Base-by-base conservation (phyloP, 2,888 invertebrate genomes). In the Scaptodrosophila latifasciaeformis region DNA sequence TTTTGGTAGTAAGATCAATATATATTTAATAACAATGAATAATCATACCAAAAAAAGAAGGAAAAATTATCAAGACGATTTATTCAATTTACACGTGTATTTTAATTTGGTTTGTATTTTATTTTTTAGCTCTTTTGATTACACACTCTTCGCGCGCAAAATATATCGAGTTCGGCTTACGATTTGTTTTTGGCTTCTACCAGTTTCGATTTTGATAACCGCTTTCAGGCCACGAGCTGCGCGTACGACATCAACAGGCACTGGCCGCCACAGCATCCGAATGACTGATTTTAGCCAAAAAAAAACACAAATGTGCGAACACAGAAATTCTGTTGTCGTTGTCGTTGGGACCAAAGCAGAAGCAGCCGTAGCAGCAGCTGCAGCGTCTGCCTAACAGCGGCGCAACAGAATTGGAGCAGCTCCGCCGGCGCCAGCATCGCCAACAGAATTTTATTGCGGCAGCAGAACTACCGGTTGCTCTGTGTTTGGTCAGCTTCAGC, bases 251-350 rank as follows among this genome's bases (percentile, higher is more conserved):
- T 10, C 40, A 40, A 40, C 13, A 10, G 40, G 21, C 40, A 31
- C 2, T 31, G 31, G n/a, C 31, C 31, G 10, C 12, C 31, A 12
- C 40, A 40, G 40, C 40, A 40, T 40, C 40, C 40, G 21, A 40
- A 18, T 40, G 24, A 40, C 40, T 40, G 40, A 40, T 40, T 40
- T 40, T 40, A n/a, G 40, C 40, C 40, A 40, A 40, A 40, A 40
- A 31, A 31, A 27, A 27, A 9, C 17, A 40, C 40, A 40, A 40
- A 40, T n/a, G 19, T 21, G 40, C 21, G 19, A 40, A 24, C 24
- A 21, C 40, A 9, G 19, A 40, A 40, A 21, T 40, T 40, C 40
- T 40, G 40, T 40, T 18, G 2, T 2, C n/a, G 4, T 3, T 7
- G 24, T 24, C n/a, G n/a, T n/a, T n/a, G n/a, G n/a, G n/a, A n/a